Percentiles rank a stretch among this genome's conserved stretches.
These are phyloP conservation scores for Toxotes lorentzi DNA, from an alignment of 2,797 vertebrate genomes.

Conservation along the genomic window DNA sequence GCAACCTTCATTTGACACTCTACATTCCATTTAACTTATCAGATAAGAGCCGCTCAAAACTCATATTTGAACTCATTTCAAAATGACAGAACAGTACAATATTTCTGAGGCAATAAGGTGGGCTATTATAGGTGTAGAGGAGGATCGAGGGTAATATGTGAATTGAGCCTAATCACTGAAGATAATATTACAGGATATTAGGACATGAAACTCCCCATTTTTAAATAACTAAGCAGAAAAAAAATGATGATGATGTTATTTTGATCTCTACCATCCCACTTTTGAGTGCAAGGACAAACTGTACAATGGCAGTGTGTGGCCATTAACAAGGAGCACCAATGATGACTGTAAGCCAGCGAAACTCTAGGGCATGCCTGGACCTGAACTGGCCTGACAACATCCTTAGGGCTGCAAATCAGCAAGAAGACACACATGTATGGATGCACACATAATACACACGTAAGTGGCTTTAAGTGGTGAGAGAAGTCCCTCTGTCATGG, in stretches of 20 bases:
- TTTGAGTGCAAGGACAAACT: slow-evolving; percentile 27
- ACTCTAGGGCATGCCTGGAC: slow-evolving; percentile 54
- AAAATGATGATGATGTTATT: too few relatives aligned
- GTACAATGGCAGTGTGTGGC: slow-evolving; percentile 8
- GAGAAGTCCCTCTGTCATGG: slow-evolving; percentile 56
- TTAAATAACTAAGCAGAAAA: neutral
- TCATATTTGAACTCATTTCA: slow-evolving; percentile 17
- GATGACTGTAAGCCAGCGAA: slow-evolving; percentile 55
- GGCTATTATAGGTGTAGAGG: neutral
- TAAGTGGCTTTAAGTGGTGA: slow-evolving; percentile 60
- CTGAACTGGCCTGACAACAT: slow-evolving; percentile 41
- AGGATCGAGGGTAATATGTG: neutral
- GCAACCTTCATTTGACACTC: neutral
- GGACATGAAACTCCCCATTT: neutral
- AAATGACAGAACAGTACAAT: slow-evolving; percentile 12
- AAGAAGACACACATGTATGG: slow-evolving; percentile 13
- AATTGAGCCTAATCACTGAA: neutral
- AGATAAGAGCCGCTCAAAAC: slow-evolving; percentile 16
- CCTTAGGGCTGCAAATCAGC: slow-evolving; percentile 38
- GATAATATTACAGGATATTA: slow-evolving; percentile 3
- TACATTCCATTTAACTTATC: slow-evolving; percentile 6
- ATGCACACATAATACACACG: slow-evolving; percentile 35
- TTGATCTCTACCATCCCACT: slow-evolving; percentile 8
- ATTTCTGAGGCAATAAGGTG: neutral
- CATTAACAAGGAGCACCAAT: slow-evolving; percentile 35